Evolutionary conservation across 2,113 vertebrate species (phyloP).

Genomic region (Ceyx melanurus): DNA sequence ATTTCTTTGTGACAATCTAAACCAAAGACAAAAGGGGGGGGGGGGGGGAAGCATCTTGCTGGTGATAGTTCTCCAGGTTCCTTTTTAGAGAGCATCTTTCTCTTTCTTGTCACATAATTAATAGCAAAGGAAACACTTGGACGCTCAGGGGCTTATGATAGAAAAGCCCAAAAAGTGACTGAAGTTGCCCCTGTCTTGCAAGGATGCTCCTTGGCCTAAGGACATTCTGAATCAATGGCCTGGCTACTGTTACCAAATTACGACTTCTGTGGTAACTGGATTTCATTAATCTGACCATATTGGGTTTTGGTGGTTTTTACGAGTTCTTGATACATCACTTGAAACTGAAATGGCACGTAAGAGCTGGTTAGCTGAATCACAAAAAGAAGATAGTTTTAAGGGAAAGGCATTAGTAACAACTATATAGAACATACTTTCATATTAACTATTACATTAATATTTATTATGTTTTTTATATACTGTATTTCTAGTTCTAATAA

Average conservation of each 20-base stretch:
- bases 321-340: neutral
- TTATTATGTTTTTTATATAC: neutral
- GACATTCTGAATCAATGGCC: neutral
- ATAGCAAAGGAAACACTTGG: neutral
- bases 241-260: neutral
- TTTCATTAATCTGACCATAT: neutral
- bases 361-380: neutral
- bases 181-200: neutral
- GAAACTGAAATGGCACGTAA: neutral
- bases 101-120: neutral
- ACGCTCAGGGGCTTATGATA: neutral
- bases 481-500: neutral
- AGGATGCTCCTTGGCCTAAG: neutral
- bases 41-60: neutral
- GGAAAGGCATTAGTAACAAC: neutral
- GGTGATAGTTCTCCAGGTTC: neutral
- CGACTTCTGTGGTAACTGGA: neutral
- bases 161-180: neutral
- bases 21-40: neutral
- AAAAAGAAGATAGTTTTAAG: neutral
- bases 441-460: neutral
- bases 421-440: neutral
- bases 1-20: constrained; percentile 94
- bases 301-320: neutral
- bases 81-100: neutral